Base-by-base conservation (phyloP, 2,888 invertebrate genomes). In the Tromatobia lineatoria region DNA sequence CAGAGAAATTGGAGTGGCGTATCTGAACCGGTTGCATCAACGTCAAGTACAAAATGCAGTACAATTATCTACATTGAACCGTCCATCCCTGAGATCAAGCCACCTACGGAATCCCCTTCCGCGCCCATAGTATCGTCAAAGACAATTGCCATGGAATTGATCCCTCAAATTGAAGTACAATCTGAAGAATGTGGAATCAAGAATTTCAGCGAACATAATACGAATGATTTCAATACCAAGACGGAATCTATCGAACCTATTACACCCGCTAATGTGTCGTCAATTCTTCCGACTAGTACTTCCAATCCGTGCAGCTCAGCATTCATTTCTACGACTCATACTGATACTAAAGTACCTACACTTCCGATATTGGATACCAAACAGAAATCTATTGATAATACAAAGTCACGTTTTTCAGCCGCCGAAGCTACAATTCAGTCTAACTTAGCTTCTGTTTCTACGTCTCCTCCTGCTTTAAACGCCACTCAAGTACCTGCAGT, bases 41-140 rank as follows among this genome's bases (percentile, higher is more conserved):
- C 70, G 67, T 80, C 18, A 45, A 73, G 45, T 23, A 66, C 80
- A 42, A 85, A 82, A 64, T 80, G 82, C 45, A 87, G 85, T 50
- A 64, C 85, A 34, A 29, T 34, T 23, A 80, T 85, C 64, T 85
- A 80, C 71, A 83, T 87, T 29, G 77, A 87, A 66, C 83, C 84
- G 52, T 67, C 54, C 18, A 75, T 67, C 71, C 29, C 79, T 18
- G 59, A 78, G 42, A 80, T 74, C 15, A 73, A 77, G 70, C 18
- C 18, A 2, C 15, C 29, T 42, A 38, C 57, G 57, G 29, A 23
- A 25, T n/a, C 8, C 34, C 18, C 34, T 61, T 47, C 47, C 7
- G n/a, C 45, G 0, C 11, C 10, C 2, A 13, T 42, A 11, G 34
- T 29, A 15, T 38, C 38, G 18, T 18, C 74, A 18, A 59, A 79